Percentiles rank a stretch among this genome's conserved stretches.
phyloP scores from a whole-genome alignment of 2,888 invertebrate genomes.

The Leptinotarsa peninsularis region DNA sequence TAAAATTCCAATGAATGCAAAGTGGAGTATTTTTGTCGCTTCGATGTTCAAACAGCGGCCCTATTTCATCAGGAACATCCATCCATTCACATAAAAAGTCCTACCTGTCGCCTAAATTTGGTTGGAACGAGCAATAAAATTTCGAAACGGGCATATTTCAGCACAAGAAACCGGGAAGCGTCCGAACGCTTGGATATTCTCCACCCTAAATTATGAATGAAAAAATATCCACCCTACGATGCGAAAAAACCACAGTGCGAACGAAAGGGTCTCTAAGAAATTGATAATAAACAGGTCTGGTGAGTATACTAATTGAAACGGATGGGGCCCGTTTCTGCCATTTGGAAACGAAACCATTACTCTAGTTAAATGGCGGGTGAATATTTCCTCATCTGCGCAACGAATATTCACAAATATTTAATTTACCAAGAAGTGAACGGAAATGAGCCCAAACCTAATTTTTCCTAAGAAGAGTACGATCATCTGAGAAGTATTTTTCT shows the following conservation, averaged over 20 bases:
- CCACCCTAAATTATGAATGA: conserved; percentile 23
- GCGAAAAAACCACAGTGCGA: conserved; percentile 16
- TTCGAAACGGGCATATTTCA: conserved; percentile 24
- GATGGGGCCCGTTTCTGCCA: conserved; percentile 37
- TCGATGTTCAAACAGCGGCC: background rate
- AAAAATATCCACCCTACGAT: conserved; percentile 20
- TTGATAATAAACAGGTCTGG: conserved; percentile 42
- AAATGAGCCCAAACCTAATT: background rate
- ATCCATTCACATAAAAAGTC: conserved; percentile 28
- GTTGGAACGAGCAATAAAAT: conserved; percentile 27
- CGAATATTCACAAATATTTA: conserved; percentile 12
- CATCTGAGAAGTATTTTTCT: background rate
- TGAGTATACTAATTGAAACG: conserved; percentile 41
- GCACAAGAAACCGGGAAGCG: conserved; percentile 17
- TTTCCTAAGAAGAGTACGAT: background rate
- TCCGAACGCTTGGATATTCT: conserved; percentile 26
- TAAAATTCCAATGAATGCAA: background rate
- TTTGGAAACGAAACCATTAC: conserved; percentile 38
- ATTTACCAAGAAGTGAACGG: background rate
- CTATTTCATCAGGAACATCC: conserved; percentile 21
- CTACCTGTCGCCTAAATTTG: conserved; percentile 22
- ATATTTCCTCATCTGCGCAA: conserved; percentile 22
- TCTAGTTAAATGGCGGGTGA: conserved; percentile 37
- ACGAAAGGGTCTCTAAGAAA: conserved; percentile 29
- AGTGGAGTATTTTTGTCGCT: background rate